Conservation (phyloP, 1,140 invertebrate genomes). For the Zaprionus tsacasi region DNA sequence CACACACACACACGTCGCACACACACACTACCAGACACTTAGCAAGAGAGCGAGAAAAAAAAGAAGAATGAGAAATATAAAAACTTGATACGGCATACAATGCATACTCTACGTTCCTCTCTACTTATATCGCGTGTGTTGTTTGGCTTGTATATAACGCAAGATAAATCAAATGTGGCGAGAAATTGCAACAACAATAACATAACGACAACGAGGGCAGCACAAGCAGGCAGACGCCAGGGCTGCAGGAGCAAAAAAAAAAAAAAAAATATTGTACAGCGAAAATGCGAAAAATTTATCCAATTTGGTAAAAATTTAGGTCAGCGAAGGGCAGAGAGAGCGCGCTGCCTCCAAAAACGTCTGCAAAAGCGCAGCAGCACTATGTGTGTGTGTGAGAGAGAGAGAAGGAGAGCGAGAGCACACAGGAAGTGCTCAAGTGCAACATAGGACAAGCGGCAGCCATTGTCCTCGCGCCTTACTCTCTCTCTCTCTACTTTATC, state of each 20-base stretch:
- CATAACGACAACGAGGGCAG: slow-evolving; percentile 13
- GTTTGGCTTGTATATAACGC: slow-evolving; percentile 70
- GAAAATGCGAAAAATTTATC: slow-evolving; percentile 84
- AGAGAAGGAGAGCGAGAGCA: slow-evolving; percentile 28
- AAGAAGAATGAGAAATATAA: slow-evolving; percentile 51
- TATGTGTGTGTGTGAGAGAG: slow-evolving; percentile 21
- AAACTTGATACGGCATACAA: slow-evolving; percentile 61
- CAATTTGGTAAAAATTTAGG: slow-evolving; percentile 84
- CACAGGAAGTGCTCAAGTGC: slow-evolving; percentile 78
- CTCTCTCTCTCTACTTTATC: background rate
- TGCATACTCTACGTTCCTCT: slow-evolving; percentile 25
- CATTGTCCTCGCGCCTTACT: slow-evolving; percentile 62
- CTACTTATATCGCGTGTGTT: slow-evolving; percentile 39
- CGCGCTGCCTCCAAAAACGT: slow-evolving; percentile 27
- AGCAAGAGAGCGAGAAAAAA: slow-evolving; percentile 23
- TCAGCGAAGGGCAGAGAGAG: slow-evolving; percentile 63
- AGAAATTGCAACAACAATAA: slow-evolving; percentile 75
- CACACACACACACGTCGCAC: slow-evolving; percentile 38
- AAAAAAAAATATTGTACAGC: slow-evolving; percentile 50
- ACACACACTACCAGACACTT: slow-evolving; percentile 35
- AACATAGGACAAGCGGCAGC: slow-evolving; percentile 50
- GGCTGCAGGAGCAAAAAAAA: slow-evolving; percentile 34
- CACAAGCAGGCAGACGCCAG: slow-evolving; percentile 34
- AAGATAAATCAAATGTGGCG: slow-evolving; percentile 82
- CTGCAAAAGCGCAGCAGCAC: slow-evolving; percentile 70